Base-by-base conservation (phyloP, 2,888 invertebrate species). In the Scaptomyza caliginosa region DNA sequence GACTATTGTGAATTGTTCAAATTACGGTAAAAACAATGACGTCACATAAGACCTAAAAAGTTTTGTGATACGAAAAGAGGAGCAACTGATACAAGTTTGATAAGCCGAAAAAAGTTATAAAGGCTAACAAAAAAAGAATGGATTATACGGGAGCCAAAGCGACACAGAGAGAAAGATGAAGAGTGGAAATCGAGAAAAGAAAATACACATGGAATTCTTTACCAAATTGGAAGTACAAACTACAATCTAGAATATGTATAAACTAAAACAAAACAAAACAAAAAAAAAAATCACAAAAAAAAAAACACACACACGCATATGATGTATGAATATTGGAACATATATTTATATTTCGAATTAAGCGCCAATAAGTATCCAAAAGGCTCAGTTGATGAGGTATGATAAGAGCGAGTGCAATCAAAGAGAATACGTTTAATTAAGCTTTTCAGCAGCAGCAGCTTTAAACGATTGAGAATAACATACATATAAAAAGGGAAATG, bases 1-100 rank as follows among this genome's bases (percentile, higher is more conserved):
- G 86, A 79, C 88, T 89, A 87, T 86, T 89, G 88, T 86, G 86
- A 89, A 89, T 86, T 88, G 77, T 86, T 86, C 89, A 86, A 85
- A 86, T 84, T 87, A 78, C 88, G 88, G 86, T 82, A 82, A 56
- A 74, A 60, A 74, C 54, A 71, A 74, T 86, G 60, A 74, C 48
- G 86, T 87, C 88, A 80, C 86, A 87, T 85, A 60, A n/a, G 26
- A 68, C 51, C 64, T 62, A 59, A 43, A 21, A 42, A 56, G 70
- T 49, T 38, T 56, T 62, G 52, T 66, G 76, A 74, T 45, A 51
- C 43, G 50, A 55, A 56, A 45, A 57, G 21, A 26, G 10, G 17
- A 59, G 51, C 48, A 43, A 59, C 30, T 48, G 54, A 24, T 21
- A 17, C 32, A 13, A 50, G 57, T 2, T 49, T 54, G 54, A 49